Conservation (phyloP, 2,888 invertebrate species). For the Melinaea marsaeus region DNA sequence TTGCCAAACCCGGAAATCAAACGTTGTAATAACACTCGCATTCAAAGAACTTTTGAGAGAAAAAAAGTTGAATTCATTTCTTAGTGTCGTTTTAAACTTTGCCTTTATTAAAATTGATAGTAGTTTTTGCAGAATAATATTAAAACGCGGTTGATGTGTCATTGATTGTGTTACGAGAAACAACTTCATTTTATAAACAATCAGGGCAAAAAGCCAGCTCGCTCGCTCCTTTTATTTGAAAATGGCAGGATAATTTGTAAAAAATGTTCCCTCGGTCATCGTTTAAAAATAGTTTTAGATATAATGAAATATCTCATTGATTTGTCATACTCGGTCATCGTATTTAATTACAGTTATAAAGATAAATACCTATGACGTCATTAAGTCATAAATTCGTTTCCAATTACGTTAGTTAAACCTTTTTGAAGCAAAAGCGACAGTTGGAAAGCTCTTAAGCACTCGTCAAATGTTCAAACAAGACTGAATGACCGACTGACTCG, state of each 20-base stretch:
- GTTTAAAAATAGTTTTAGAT: too few species aligned
- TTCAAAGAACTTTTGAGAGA: conserved; percentile 23
- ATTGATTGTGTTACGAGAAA: background rate
- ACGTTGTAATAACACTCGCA: conserved; percentile 26
- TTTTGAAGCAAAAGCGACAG: conserved; percentile 27
- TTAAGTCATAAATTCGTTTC: conserved; percentile 8
- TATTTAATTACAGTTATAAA: background rate
- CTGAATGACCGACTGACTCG: conserved; percentile 30
- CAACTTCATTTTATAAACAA: background rate
- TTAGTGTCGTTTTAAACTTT: conserved; percentile 10
- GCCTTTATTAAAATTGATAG: conserved; percentile 16
- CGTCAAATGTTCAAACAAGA: conserved; percentile 27
- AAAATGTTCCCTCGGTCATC: too few species aligned
- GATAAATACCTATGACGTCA: background rate
- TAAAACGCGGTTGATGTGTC: conserved; percentile 4
- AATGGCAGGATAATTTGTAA: too few species aligned
- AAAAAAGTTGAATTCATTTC: conserved; percentile 20
- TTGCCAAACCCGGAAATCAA: conserved; percentile 32
- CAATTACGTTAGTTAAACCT: conserved; percentile 25
- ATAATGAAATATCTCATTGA: too few species aligned
- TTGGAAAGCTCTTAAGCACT: conserved; percentile 22
- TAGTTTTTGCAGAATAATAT: conserved; percentile 5
- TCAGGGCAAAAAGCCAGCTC: too few species aligned
- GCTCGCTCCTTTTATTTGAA: too few species aligned
- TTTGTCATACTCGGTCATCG: too few species aligned